Evolutionary conservation across 2,797 vertebrate species (phyloP), one percentile per base, ranked within the genome.

Genomic region (Accipiter superciliosus): DNA sequence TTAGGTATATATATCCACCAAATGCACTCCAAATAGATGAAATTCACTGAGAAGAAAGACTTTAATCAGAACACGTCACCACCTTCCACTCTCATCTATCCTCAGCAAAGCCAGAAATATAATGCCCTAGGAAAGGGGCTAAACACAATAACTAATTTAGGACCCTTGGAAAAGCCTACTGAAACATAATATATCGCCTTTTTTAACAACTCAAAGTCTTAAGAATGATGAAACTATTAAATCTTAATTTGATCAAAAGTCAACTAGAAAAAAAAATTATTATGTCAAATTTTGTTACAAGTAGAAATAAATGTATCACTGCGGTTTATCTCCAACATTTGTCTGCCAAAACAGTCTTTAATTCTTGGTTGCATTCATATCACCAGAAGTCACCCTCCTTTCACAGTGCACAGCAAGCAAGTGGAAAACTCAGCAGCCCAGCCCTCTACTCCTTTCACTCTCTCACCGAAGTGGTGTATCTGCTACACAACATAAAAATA

Each of bases 401-500:
- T 57, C 26, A 10, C 2, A 65, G 25, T 0, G 13, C 5, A 2
- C 39, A 10, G 67, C 28, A 67, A 53, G 20, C 24, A 21, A 39
- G 24, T 5, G 14, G 28, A 44, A 71, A 78, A 67, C 70, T 71
- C n/a, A 45, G 13, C 9, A 52, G 65, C 57, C 16, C 29, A 45
- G 35, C 24, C 31, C 33, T 42, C 44, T 42, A 5, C n/a, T 72
- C 42, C 74, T 29, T 70, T 20, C 76, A 17, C 35, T 13, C 53
- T 40, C 29, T 28, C 26, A 37, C 12, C 16, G 6, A 53, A 44
- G 52, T 1, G 16, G 26, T 4, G 0, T 31, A 26, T 15, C 57
- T 65, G 39, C 79, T 33, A 22, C 42, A 25, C 21, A 35, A 42
- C 0, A 2, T 29, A n/a, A 8, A 17, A 49, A 20, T 0, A n/a